Base-by-base conservation (phyloP, 2,113 vertebrate species). In the Dinomys branickii region DNA sequence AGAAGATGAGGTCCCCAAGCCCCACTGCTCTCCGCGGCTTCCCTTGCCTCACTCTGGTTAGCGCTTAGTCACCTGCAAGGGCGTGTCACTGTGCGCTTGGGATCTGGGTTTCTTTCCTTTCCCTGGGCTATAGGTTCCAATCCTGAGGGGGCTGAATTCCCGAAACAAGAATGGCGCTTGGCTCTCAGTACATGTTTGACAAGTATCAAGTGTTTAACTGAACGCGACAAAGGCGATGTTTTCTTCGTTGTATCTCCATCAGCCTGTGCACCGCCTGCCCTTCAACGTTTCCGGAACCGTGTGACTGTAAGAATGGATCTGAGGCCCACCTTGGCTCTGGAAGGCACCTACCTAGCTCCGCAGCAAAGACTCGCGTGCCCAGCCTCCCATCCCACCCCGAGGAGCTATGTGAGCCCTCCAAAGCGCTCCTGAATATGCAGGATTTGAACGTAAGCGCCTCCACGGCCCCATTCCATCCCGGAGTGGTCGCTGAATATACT, bases 401-500 rank as follows among this genome's bases (percentile, higher is more conserved):
- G 9, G 67, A 38, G 26, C 26, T 3, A 6, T 0, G 35, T 38
- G 56, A 90, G 59, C 14, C 54, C 44, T 26, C 73, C 17, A 52
- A 75, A 47, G 52, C 35, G n/a, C 88, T 65, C 3, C 16, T 24
- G 50, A 24, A 44, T 47, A 2, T 56, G 58, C 56, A 54, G 63
- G n/a, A 28, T n/a, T 78, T 67, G 35, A 54, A 83, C n/a, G 13
- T 28, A 12, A 85, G 56, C 2, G 35, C 59, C 3, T 80, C 26
- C 33, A 52, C 61, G 58, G 41, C 75, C 63, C 61, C 65, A 44
- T 94, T 96, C 95, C 77, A 95, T 90, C 33, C 50, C 35, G 17
- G 1, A 28, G 54, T 2, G 30, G 22, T 92, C 82, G 33, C 41
- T 22, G 52, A 88, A 86, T 10, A n/a, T 54, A 20, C 59, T 61